These are phyloP conservation scores for Hofmannophila pseudospretella DNA, from an alignment of 2,888 invertebrate genomes.

Conservation along the genomic window DNA sequence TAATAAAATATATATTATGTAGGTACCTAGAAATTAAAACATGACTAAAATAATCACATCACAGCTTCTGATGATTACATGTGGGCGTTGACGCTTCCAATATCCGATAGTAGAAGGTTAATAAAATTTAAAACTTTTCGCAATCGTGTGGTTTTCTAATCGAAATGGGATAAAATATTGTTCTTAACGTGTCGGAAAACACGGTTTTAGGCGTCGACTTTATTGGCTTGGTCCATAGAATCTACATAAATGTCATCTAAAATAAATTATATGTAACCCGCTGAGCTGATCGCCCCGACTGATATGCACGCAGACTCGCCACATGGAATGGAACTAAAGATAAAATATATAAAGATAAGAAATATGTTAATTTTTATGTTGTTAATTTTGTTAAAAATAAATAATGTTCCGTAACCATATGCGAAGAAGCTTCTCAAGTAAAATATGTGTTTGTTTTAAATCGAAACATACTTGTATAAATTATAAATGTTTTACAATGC, in stretches of 20 bases:
- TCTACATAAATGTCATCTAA: slow-evolving; percentile 63
- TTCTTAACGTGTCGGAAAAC: slow-evolving; percentile 33
- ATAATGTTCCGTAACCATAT: slow-evolving; percentile 28
- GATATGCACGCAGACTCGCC: slow-evolving; percentile 25
- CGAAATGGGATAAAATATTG: slow-evolving; percentile 32
- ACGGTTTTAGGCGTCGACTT: slow-evolving; percentile 44
- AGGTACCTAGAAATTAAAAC: no score
- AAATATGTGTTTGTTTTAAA: slow-evolving; percentile 20
- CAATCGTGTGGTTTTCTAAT: slow-evolving; percentile 26
- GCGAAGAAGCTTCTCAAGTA: slow-evolving; percentile 8
- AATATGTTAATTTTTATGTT: slow-evolving; percentile 57
- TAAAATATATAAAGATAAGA: slow-evolving; percentile 36
- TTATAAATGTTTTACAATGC: no score
- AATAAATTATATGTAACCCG: slow-evolving; percentile 46
- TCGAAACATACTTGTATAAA: no score
- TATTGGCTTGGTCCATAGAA: slow-evolving; percentile 53
- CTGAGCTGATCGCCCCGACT: slow-evolving; percentile 28
- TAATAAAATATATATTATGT: no score
- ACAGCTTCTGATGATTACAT: no score
- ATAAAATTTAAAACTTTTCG: slow-evolving; percentile 31
- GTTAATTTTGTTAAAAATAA: slow-evolving; percentile 28
- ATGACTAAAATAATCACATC: background rate
- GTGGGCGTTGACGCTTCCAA: slow-evolving; percentile 8
- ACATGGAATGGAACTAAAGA: slow-evolving; percentile 23
- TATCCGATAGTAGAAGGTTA: slow-evolving; percentile 18